Percentiles rank a stretch among this genome's conserved stretches.
Conservation (phyloP, 2,888 invertebrate species). For the Temnothorax unifasciatus region DNA sequence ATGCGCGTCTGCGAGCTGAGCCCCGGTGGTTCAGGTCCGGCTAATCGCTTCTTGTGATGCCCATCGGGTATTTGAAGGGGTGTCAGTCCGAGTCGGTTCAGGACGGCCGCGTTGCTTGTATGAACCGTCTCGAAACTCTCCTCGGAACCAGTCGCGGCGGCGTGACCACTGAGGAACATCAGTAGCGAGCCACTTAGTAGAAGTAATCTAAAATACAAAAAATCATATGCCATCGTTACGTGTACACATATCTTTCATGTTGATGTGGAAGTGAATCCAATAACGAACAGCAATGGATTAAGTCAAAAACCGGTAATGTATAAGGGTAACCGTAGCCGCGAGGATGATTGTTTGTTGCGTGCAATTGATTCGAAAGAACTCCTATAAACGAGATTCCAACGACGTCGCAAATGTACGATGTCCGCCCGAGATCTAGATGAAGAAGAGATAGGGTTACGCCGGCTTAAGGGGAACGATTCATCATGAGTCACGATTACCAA, state of each 20-base stretch:
- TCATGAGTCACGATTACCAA: constrained; percentile 55
- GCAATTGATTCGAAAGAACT: constrained; percentile 6
- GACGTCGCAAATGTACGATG: not conserved
- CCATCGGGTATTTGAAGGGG: constrained; percentile 92
- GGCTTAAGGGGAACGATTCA: constrained; percentile 60
- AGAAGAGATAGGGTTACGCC: constrained; percentile 40
- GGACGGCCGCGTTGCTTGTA: constrained; percentile 89
- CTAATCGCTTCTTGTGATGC: constrained; percentile 93
- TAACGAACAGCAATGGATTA: not conserved
- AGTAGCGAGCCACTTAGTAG: constrained; percentile 56
- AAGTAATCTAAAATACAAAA: constrained; percentile 62
- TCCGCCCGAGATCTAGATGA: constrained; percentile 26
- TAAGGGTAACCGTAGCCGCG: not conserved
- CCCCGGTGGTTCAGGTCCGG: constrained; percentile 87
- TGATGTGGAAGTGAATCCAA: not conserved
- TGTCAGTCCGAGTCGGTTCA: constrained; percentile 92
- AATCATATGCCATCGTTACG: not conserved
- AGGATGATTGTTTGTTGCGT: not conserved
- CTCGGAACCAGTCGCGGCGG: constrained; percentile 22
- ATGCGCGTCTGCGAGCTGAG: constrained; percentile 73
- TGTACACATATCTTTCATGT: not conserved
- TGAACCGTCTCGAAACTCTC: constrained; percentile 84
- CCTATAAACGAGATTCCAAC: constrained; percentile 11
- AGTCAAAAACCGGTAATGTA: no score
- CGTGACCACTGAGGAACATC: constrained; percentile 28